Evolutionary conservation across 2,888 invertebrate species (phyloP), one percentile per base, ranked within the genome.

Genomic region (Amiota communis): DNA sequence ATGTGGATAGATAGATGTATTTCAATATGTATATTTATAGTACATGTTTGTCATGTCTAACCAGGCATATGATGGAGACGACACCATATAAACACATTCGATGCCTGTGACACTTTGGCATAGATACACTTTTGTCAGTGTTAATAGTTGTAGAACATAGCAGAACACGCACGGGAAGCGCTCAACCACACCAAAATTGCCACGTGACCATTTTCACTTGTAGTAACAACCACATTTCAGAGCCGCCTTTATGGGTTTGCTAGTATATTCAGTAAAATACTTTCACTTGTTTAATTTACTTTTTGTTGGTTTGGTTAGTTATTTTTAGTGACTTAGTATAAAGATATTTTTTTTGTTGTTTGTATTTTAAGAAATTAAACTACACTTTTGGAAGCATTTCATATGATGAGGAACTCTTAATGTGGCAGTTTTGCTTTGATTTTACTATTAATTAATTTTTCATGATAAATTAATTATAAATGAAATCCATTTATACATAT

Each of bases 181-280:
- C 67, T 11, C 67, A 51, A 51, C 20, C 67, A 36, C 67, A 68
- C 12, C 77, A 77, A 80, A 81, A 78, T 77, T 77, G 77, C 85
- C 86, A 86, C 80, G 85, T 83, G 83, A 86, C 83, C 86, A 81
- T 71, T 70, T 68, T 68, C 67, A 68, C 67, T 68, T 68, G 67
- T 23, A 49, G 20, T 59, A 59, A 59, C 2, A 20, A 61, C 59
- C 17, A 61, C 57, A 70, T 48, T 17, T 65, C 17, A 15, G 51
- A 56, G 76, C 72, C 59, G 64, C 73, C 72, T 53, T 46, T 23
- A 36, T 20, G 56, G 71, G 65, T 20, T 68, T 70, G 36, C 6
- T 36, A 23, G 36, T 36, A 36, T 36, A 36, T 36, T 74, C 68
- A 72, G 74, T 65, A 69, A n/a, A 49, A 68, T 53, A 69, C 72